Percentiles rank a stretch among this genome's conserved stretches.
These are phyloP conservation scores for Lumbricus terrestris DNA, from an alignment of 2,888 invertebrate genomes.

Conservation along the genomic window DNA sequence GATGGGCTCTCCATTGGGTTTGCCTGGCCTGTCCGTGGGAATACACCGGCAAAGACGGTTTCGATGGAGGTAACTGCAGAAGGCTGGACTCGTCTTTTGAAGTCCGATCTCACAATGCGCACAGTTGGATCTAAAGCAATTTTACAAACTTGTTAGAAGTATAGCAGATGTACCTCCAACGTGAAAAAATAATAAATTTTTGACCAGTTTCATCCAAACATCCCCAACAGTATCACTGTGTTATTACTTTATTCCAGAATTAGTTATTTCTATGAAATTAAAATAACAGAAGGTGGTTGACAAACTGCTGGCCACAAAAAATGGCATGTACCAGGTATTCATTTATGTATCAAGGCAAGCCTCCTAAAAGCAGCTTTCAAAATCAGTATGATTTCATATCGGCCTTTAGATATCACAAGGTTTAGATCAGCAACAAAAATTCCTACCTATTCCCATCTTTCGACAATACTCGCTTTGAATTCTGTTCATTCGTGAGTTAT, in stretches of 20 bases:
- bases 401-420: neutral
- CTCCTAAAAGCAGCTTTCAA: too few relatives aligned
- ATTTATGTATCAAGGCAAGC: too few relatives aligned
- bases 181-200: neutral
- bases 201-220: neutral
- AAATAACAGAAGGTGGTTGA: too few relatives aligned
- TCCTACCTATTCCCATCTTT: neutral
- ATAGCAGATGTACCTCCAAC: neutral
- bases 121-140: neutral
- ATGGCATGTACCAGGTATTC: too few relatives aligned
- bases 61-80: neutral
- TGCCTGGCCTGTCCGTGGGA: neutral
- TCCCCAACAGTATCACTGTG: too few relatives aligned
- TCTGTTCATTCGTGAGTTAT: neutral
- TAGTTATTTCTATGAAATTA: neutral
- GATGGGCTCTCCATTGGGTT: neutral
- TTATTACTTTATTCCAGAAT: neutral
- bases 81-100: neutral
- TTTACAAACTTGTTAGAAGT: neutral
- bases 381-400: neutral
- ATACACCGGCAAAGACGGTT: neutral
- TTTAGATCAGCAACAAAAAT: neutral
- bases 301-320: too few relatives aligned
- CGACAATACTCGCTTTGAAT: neutral
- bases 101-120: neutral